Percentiles rank a stretch among this genome's conserved stretches.
Evolutionary conservation across 2,113 vertebrate genomes (phyloP).

Genomic region (Hippocampus barbouri): DNA sequence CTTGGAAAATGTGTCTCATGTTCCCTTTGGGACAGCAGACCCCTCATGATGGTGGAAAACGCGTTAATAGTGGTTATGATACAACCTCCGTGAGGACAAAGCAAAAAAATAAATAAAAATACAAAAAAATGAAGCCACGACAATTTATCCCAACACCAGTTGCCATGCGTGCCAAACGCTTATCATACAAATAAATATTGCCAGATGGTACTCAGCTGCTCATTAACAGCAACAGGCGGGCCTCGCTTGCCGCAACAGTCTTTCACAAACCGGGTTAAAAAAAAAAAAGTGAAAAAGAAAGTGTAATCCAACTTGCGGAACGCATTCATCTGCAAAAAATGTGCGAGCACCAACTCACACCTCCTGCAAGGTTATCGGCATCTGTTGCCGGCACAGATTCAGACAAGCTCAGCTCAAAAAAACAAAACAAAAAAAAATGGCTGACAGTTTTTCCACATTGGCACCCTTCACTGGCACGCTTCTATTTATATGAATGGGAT

Average conservation of each 20-base stretch:
- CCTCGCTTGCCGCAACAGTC: neutral
- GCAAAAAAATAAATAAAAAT: neutral
- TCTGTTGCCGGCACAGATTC: neutral
- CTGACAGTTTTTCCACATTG: neutral
- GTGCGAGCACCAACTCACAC: neutral
- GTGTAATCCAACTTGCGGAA: constrained; percentile 9
- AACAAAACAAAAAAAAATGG: neutral
- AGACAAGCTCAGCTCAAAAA: too few species aligned
- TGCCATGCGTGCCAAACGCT: constrained; percentile 1
- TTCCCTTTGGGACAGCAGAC: neutral
- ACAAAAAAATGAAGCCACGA: neutral
- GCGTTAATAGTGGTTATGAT: neutral
- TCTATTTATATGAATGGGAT: constrained; percentile 1
- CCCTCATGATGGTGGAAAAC: neutral
- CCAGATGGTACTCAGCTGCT: constrained; percentile 40
- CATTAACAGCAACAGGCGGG: constrained; percentile 14
- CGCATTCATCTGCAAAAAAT: neutral
- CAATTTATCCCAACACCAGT: neutral
- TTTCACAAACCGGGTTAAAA: neutral
- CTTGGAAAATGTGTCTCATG: neutral
- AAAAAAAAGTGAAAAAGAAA: neutral
- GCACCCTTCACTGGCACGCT: neutral
- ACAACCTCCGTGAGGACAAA: constrained; percentile 7
- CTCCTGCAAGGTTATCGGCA: neutral
- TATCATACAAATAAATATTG: constrained; percentile 2